phyloP scores from a whole-genome alignment of 2,113 vertebrate genomes.

The Brachyistius frenatus region DNA sequence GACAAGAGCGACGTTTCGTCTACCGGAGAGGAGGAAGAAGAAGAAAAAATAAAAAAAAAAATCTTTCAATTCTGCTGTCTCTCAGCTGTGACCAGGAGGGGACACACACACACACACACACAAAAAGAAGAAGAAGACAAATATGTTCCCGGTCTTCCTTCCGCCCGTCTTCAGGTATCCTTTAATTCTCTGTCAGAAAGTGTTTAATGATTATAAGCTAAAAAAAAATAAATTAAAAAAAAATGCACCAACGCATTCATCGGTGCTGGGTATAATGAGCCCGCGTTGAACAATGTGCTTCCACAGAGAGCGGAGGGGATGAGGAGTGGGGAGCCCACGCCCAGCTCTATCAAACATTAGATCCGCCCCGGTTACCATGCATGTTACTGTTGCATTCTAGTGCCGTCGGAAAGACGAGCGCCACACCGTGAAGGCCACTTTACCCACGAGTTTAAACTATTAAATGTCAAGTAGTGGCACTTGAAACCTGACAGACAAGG shows the following conservation, averaged over 20 bases:
- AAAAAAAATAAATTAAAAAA: constrained; percentile 18
- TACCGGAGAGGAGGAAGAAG: constrained; percentile 31
- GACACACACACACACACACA: too few species aligned
- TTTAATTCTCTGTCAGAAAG: constrained; percentile 26
- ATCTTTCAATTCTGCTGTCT: constrained; percentile 67
- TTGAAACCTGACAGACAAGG: too few species aligned
- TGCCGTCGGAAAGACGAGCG: neutral
- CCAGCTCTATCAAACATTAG: constrained; percentile 77
- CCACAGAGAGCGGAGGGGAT: constrained; percentile 60
- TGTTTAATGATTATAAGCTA: constrained; percentile 49
- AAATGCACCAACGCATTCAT: constrained; percentile 51
- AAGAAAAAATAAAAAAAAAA: constrained; percentile 30
- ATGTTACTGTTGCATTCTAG: constrained; percentile 54
- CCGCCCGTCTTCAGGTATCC: constrained; percentile 44
- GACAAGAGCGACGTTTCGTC: constrained; percentile 69
- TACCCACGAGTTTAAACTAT: too few species aligned
- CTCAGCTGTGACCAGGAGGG: constrained; percentile 24
- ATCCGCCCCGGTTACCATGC: constrained; percentile 76
- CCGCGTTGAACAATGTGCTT: constrained; percentile 84
- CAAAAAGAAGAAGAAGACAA: neutral
- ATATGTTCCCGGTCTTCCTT: constrained; percentile 41
- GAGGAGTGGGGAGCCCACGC: constrained; percentile 81
- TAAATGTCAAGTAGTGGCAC: too few species aligned
- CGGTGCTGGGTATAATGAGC: constrained; percentile 54
- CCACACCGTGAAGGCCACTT: neutral